Percentiles rank a stretch among this genome's conserved stretches.
These are phyloP conservation scores for Anolis apletophallus DNA, from an alignment of 2,797 vertebrate genomes.

Conservation along the genomic window DNA sequence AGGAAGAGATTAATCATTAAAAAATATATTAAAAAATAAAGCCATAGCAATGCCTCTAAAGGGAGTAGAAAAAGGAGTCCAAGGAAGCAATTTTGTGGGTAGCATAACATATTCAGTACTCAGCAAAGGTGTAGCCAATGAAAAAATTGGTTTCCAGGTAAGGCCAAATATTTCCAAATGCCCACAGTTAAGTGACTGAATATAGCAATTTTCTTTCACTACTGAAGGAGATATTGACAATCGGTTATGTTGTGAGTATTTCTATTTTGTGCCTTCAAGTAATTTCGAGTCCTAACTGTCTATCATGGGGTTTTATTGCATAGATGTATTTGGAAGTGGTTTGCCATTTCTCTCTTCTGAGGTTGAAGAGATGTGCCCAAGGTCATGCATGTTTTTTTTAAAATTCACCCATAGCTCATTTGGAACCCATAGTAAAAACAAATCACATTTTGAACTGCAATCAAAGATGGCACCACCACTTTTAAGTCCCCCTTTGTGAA, in stretches of 20 bases:
- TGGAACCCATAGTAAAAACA: background rate
- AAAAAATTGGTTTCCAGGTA: constrained; percentile 30
- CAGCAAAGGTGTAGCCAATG: background rate
- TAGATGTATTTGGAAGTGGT: too few relatives aligned
- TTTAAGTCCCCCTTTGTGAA: background rate
- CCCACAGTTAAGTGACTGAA: background rate
- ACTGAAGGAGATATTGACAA: background rate
- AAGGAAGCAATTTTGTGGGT: constrained; percentile 24
- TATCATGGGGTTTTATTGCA: too few relatives aligned
- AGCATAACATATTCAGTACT: constrained; percentile 11
- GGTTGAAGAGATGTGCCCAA: too few relatives aligned
- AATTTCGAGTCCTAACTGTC: too few relatives aligned
- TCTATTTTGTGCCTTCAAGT: too few relatives aligned
- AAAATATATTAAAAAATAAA: constrained; percentile 2
- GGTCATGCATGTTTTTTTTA: too few relatives aligned
- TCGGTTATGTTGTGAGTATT: background rate
- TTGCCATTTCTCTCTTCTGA: too few relatives aligned
- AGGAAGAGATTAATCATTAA: background rate
- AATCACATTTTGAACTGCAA: background rate
- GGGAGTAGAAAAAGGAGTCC: rapidly evolving
- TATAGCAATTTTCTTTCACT: background rate
- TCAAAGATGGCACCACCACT: background rate
- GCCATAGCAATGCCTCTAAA: background rate
- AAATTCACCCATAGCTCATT: background rate
- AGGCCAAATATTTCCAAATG: constrained; percentile 9